Evolutionary conservation across 2,113 vertebrate species (phyloP).

Genomic region (Anser brachyrhynchus): DNA sequence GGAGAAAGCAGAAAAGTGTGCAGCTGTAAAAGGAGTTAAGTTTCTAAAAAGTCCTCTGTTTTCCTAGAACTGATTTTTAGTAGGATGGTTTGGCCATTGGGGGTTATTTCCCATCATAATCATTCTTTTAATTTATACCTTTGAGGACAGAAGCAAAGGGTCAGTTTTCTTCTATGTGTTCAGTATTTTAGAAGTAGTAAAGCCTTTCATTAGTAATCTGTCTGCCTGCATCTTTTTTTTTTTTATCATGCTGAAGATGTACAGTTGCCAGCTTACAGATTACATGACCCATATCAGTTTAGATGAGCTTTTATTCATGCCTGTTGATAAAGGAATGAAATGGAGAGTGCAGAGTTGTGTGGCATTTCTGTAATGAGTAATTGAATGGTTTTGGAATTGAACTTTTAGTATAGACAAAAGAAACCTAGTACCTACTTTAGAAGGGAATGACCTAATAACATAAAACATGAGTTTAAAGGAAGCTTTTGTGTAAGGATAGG

Average conservation of each 20-base stretch:
- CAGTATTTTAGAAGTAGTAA: neutral
- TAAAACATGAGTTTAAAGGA: neutral
- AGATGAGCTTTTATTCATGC: neutral
- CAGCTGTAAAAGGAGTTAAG: neutral
- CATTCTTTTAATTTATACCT: neutral
- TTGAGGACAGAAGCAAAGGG: neutral
- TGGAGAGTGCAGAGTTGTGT: neutral
- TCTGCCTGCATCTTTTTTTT: neutral
- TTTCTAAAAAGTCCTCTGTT: neutral
- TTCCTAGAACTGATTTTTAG: neutral
- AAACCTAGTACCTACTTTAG: neutral
- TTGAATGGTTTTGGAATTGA: neutral
- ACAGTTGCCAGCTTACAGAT: conserved; percentile 9
- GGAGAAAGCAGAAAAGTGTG: neutral
- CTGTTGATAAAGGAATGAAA: neutral
- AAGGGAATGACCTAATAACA: neutral
- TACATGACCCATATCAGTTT: neutral
- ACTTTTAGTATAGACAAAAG: neutral
- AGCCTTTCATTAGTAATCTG: conserved; percentile 32
- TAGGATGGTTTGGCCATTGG: neutral
- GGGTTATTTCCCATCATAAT: neutral
- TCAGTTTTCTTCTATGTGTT: neutral
- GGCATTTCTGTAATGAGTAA: neutral
- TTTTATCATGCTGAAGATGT: neutral
- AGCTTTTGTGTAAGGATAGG: neutral